Evolutionary conservation across 1,140 invertebrate species (phyloP).

Genomic region (Panagrolaimus sp.): DNA sequence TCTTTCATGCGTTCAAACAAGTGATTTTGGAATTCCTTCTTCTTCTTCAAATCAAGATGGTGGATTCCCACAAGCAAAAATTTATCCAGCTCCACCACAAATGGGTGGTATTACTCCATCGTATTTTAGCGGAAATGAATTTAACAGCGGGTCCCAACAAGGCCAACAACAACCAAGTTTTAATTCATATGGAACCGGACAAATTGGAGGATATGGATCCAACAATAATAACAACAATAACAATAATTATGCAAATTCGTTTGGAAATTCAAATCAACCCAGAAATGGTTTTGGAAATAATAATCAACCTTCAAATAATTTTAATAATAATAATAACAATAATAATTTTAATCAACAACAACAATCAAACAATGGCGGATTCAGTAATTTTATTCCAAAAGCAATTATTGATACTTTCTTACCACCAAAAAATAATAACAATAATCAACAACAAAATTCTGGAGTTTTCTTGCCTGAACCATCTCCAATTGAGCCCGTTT

Average conservation of each 20-base stretch:
- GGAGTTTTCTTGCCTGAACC: conserved; percentile 12
- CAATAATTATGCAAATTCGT: neutral
- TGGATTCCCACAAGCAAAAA: conserved; percentile 1
- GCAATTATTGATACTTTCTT: too few species aligned
- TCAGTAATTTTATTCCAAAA: too few species aligned
- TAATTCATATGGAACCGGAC: neutral
- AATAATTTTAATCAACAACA: too few species aligned
- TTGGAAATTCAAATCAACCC: too few species aligned
- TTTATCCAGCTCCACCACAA: conserved; percentile 2
- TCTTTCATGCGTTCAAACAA: conserved; percentile 46
- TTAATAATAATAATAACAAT: too few species aligned
- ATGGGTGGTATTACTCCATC: too few species aligned
- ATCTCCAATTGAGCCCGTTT: conserved; percentile 2
- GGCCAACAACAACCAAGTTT: neutral
- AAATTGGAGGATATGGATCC: neutral
- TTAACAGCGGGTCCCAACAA: neutral
- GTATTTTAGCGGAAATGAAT: too few species aligned
- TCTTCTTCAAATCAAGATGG: conserved; percentile 7
- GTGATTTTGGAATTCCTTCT: neutral
- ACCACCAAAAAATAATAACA: too few species aligned
- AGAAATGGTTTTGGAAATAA: too few species aligned
- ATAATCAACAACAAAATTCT: neutral
- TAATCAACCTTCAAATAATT: too few species aligned
- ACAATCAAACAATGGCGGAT: too few species aligned
- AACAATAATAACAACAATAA: neutral